Evolutionary conservation across 2,888 invertebrate genomes (phyloP), one percentile per base, ranked within the genome.

Genomic region (Agriotes lineatus): DNA sequence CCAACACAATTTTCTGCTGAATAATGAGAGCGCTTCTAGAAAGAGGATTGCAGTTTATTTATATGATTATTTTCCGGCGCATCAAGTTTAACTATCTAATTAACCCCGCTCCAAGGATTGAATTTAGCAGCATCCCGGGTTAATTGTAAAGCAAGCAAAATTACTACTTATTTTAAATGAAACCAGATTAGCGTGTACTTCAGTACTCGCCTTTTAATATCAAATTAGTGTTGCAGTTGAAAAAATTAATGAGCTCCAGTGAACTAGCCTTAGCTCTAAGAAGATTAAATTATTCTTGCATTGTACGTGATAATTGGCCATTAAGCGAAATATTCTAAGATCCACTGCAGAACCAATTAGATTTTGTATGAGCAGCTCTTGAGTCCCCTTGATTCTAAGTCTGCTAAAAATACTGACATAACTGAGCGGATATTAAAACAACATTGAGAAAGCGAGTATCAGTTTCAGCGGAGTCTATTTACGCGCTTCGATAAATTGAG

Each of bases 11-110:
- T 50, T 50, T 25, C 50, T 30, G 14, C 6, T 14, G 30, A 50
- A 50, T 33, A 52, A 52, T 25, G 14, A 52, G 33, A 33, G 18
- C 48, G 33, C 1, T 25, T 7, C 30, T 1, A 2, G 6, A 12
- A 33, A 33, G 3, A 18, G 33, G 25, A 25, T 30, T 52, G 14
- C 33, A 45, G 50, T 50, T 50, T 50, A 30, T 50, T 50, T 50
- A 50, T 50, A 16, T 7, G 9, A 52, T 33, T 52, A 33, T 52
- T 52, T 52, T 52, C 33, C 9, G 19, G 7, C 52, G 12, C 52
- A 52, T 50, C 12, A 50, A 50, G 16, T 50, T 50, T 16, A 30
- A 18, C 52, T 33, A 52, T 52, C 33, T 10, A 52, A 33, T 52
- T 52, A 33, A 52, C 30, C 25, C 22, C 22, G 12, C 48, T 48